Evolutionary conservation across 53 echinoderm and acorn worm genomes (phyloP), one percentile per base, ranked within the genome.

Genomic region (Holothuria scabra): DNA sequence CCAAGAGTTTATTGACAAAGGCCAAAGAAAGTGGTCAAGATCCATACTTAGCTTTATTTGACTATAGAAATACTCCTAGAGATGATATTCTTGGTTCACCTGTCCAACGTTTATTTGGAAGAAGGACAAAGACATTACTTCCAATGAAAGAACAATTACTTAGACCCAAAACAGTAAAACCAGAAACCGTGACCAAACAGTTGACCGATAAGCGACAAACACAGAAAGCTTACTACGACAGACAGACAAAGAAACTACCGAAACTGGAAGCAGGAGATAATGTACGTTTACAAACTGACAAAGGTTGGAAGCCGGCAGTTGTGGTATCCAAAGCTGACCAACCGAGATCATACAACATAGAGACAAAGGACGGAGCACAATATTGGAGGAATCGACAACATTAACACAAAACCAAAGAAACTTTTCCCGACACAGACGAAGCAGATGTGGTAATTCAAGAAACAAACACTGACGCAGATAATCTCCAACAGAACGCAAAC

Each of bases 1-100:
- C 65, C 11, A 90, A 90, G 55, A 71, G 67, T 5, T 78, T 86
- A 57, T 34, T 72, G 16, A 79, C 58, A 30, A 88, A 87, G 37
- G 64, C 81, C 2, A 44, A 64, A 34, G 64, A 79, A 0, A 76
- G 46, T 41, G 76, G 76, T 12, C 18, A 62, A 44, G 87, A 88
- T 70, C 71, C 79, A 18, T 35, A 56, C 20, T 56, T 88, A 8
- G 74, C 75, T 22, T 28, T 88, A 22, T 59, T 84, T 32, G 46
- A 74, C 14, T 75, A 49, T 35, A 41, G 64, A 46, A 83, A 88
- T 65, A 83, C 88, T 1, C 83, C 83, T 41, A 33, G 55, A 21
- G 78, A 88, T 19, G 60, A 55, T 30, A 21, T 57, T 8, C 46
- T 81, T 13, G 85, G 58, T 41, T 83, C 83, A 18, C 88, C 88